These are phyloP conservation scores for Silurus glanis DNA, from an alignment of 2,113 vertebrate genomes.

Conservation along the genomic window DNA sequence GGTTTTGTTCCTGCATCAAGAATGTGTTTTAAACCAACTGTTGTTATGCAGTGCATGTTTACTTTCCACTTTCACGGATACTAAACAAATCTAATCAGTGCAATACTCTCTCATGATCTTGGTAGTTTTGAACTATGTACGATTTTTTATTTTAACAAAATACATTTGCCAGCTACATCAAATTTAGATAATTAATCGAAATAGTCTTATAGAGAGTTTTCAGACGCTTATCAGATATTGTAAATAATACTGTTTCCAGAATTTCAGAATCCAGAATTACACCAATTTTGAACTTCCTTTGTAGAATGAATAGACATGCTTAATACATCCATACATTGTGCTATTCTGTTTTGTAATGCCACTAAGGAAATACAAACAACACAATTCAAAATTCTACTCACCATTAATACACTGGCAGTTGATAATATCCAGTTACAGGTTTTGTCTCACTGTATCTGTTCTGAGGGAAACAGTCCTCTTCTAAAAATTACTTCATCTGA, in stretches of 20 bases:
- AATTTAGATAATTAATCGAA: neutral
- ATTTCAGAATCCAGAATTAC: neutral
- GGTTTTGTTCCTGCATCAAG: slow-evolving; percentile 10
- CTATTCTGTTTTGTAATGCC: neutral
- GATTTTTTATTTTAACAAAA: neutral
- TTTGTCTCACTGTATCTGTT: neutral
- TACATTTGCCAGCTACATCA: neutral
- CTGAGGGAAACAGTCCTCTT: neutral
- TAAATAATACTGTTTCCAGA: neutral
- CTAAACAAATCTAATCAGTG: neutral
- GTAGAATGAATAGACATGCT: neutral
- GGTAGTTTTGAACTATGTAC: neutral
- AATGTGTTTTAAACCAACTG: neutral
- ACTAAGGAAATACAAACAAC: neutral
- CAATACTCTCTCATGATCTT: neutral
- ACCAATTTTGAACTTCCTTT: neutral
- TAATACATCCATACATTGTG: neutral
- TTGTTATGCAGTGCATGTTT: neutral
- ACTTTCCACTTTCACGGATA: neutral
- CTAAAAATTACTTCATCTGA: slow-evolving; percentile 13
- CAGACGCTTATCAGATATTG: neutral
- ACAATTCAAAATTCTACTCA: slow-evolving; percentile 19
- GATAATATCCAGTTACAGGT: slow-evolving; percentile 6
- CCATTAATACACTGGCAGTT: slow-evolving; percentile 11
- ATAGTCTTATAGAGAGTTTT: neutral